phyloP scores from a whole-genome alignment of 2,888 invertebrate species.

The Coecobrya sp. region DNA sequence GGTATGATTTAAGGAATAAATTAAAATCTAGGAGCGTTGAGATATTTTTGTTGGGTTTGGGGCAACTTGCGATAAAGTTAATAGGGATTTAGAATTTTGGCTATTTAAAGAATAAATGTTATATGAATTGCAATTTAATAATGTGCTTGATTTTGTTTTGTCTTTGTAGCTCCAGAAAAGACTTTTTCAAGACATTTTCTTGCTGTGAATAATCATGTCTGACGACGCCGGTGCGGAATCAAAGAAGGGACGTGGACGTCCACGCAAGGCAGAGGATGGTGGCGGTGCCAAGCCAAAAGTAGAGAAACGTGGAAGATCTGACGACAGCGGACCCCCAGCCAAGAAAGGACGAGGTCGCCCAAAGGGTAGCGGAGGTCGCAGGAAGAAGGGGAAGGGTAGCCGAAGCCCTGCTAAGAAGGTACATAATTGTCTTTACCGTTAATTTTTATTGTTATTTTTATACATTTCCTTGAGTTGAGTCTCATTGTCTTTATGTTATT shows the following conservation, averaged over 20 bases:
- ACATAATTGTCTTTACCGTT: conserved; percentile 85
- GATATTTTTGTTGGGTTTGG: too few relatives aligned
- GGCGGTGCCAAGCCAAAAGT: conserved; percentile 83
- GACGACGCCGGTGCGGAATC: conserved; percentile 82
- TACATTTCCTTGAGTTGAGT: not conserved
- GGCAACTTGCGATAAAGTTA: too few relatives aligned
- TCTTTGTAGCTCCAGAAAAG: too few relatives aligned
- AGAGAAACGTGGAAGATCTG: conserved; percentile 86
- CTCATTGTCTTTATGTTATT: not conserved
- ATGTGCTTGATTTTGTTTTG: too few relatives aligned
- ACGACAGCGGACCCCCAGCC: conserved; percentile 88
- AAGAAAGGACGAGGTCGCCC: conserved; percentile 90
- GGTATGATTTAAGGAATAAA: too few relatives aligned
- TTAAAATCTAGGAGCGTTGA: too few relatives aligned
- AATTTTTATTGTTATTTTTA: too few relatives aligned
- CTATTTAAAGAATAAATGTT: too few relatives aligned
- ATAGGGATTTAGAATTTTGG: too few relatives aligned
- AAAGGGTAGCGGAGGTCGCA: conserved; percentile 89
- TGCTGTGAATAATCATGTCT: conserved; percentile 75
- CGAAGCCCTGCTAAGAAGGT: conserved; percentile 87
- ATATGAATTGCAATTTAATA: too few relatives aligned
- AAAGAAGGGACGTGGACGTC: conserved; percentile 83
- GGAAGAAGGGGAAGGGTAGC: conserved; percentile 87
- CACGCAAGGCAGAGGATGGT: conserved; percentile 76
- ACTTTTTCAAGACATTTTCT: too few relatives aligned